Conservation (phyloP, 2,113 vertebrate genomes). For the Forbesichthys agassizii region DNA sequence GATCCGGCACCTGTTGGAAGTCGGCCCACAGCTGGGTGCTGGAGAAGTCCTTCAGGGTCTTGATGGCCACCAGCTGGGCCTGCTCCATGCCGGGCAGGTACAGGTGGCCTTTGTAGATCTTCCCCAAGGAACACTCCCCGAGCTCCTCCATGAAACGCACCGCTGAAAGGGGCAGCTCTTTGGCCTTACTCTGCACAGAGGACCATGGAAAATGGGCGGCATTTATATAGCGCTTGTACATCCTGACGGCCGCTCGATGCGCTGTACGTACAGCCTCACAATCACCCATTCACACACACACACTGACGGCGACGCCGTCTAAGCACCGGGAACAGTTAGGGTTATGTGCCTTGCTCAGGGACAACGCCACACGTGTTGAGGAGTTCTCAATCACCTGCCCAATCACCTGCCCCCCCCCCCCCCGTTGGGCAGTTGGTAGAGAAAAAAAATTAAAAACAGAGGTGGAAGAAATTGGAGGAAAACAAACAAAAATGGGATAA, state of each 20-base stretch:
- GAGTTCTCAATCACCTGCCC: too few relatives aligned
- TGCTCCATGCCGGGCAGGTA: constrained; percentile 98
- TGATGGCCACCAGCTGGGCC: constrained; percentile 94
- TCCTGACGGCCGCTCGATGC: too few relatives aligned
- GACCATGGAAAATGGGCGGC: background rate
- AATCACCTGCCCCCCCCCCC: too few relatives aligned
- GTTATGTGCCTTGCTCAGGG: too few relatives aligned
- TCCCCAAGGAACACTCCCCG: constrained; percentile 89
- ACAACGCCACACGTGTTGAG: too few relatives aligned
- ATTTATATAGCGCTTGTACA: too few relatives aligned
- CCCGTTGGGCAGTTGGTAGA: background rate
- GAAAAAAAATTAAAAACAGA: background rate
- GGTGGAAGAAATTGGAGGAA: constrained; percentile 3
- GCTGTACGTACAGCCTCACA: too few relatives aligned
- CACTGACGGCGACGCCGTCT: too few relatives aligned
- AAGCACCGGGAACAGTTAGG: constrained; percentile 1
- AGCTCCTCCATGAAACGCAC: constrained; percentile 99
- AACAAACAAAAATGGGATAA: constrained; percentile 7
- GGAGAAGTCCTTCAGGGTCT: constrained; percentile 93
- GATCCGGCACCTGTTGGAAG: constrained; percentile 83
- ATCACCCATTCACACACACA: too few relatives aligned
- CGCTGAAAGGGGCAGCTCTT: constrained; percentile 93
- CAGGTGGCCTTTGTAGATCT: constrained; percentile 98
- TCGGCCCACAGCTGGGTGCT: constrained; percentile 91
- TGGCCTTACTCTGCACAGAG: constrained; percentile 87